Conservation (phyloP, 2,888 invertebrate genomes). For the Microctonus hyperodae region DNA sequence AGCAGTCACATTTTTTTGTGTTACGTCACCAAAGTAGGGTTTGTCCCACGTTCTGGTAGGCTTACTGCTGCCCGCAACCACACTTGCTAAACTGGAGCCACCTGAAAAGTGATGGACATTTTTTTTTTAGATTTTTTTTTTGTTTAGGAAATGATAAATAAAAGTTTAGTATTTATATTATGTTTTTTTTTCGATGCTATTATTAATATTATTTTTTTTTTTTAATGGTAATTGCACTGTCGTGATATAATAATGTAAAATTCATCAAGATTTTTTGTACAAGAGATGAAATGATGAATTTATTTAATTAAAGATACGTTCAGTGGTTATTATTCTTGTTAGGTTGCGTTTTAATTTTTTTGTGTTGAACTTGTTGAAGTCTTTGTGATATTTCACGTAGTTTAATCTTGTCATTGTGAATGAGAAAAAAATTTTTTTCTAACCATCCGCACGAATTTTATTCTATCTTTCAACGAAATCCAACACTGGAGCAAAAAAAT, state of each 20-base stretch:
- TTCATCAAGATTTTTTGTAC: no score
- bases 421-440: no score
- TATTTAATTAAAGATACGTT: background rate
- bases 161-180: no score
- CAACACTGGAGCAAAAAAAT: no score
- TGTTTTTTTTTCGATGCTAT: background rate
- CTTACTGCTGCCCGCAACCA: slow-evolving; percentile 56
- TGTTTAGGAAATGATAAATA: no score
- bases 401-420: background rate
- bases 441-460: no score
- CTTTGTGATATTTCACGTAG: background rate
- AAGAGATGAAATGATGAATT: no score
- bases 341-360: background rate
- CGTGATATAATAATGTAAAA: no score
- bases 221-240: no score
- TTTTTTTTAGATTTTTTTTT: background rate
- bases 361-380: background rate
- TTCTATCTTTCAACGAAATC: no score
- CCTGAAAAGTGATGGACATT: slow-evolving; percentile 42
- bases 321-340: background rate
- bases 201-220: no score
- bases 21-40: slow-evolving; percentile 86
- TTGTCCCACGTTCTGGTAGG: slow-evolving; percentile 66
- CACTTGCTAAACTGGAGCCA: slow-evolving; percentile 58
- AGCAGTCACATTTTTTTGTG: slow-evolving; percentile 82